phyloP scores from a whole-genome alignment of 2,113 vertebrate genomes.

The Phalacrocorax carbo region DNA sequence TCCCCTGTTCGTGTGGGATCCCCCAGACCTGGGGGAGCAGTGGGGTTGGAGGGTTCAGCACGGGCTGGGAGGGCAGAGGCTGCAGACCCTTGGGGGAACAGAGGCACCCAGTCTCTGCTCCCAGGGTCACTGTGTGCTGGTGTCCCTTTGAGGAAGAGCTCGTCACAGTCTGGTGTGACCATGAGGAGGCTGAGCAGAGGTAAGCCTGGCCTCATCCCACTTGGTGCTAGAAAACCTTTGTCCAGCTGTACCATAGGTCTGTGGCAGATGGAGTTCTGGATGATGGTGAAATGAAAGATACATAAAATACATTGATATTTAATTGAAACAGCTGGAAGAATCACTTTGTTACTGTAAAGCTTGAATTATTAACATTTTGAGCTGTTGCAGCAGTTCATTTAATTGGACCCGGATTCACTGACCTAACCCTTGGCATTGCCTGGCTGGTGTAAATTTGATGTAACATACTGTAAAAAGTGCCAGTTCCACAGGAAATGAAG shows the following conservation, averaged over 20 bases:
- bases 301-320: not conserved
- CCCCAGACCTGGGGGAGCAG: not conserved
- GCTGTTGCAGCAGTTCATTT: not conserved
- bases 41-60: not conserved
- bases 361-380: slow-evolving; percentile 4
- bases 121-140: fast-evolving
- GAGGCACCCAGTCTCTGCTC: fast-evolving
- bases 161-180: not conserved
- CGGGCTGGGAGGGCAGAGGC: not conserved
- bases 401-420: not conserved
- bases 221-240: not conserved
- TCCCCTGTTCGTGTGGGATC: not conserved
- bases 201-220: not conserved
- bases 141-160: not conserved
- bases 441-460: not conserved
- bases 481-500: not conserved
- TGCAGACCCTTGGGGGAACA: not conserved
- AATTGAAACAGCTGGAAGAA: not conserved
- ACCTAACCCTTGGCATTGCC: not conserved
- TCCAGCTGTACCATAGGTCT: not conserved
- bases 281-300: not conserved
- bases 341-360: not conserved
- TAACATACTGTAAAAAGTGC: not conserved
- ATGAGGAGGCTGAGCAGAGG: not conserved
- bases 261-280: not conserved